Percentiles rank a stretch among this genome's conserved stretches.
Evolutionary conservation across 2,888 invertebrate genomes (phyloP).

Genomic region (Eristalis intricaria): DNA sequence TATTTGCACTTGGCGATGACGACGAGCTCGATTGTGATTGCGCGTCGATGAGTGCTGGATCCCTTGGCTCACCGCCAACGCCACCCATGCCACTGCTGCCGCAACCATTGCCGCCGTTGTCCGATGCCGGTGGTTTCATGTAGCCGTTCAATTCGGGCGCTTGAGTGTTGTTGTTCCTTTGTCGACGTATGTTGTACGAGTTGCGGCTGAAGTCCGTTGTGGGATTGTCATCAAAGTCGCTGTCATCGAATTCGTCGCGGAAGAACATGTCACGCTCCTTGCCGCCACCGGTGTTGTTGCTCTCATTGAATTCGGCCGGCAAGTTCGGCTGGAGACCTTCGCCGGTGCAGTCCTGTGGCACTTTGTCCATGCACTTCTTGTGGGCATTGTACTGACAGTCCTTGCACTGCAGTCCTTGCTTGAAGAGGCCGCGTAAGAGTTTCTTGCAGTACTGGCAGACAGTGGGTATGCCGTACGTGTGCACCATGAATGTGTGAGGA

Average conservation of each 20-base stretch:
- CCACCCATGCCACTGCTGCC: constrained; percentile 65
- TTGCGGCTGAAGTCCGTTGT: constrained; percentile 75
- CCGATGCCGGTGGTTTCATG: constrained; percentile 34
- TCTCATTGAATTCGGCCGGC: constrained; percentile 77
- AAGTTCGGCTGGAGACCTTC: constrained; percentile 83
- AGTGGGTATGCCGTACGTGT: constrained; percentile 98
- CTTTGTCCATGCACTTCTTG: constrained; percentile 94
- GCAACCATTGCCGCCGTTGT: constrained; percentile 41
- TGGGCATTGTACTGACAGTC: constrained; percentile 99
- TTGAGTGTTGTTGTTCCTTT: constrained; percentile 70
- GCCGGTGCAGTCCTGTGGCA: constrained; percentile 94
- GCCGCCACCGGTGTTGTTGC: constrained; percentile 68
- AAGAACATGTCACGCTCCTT: constrained; percentile 76
- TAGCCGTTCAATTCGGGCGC: constrained; percentile 64
- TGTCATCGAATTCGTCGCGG: constrained; percentile 84
- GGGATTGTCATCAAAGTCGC: constrained; percentile 83
- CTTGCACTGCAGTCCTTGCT: constrained; percentile 98
- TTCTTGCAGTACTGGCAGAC: constrained; percentile 98
- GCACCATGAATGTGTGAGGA: constrained; percentile 98
- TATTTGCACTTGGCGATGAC: constrained; percentile 95
- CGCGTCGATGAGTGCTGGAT: constrained; percentile 74
- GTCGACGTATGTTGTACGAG: constrained; percentile 73
- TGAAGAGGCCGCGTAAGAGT: constrained; percentile 95
- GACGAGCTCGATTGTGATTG: constrained; percentile 84
- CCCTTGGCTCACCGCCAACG: constrained; percentile 69